Conservation (phyloP, 2,888 invertebrate species). For the Herminia tarsipennalis region DNA sequence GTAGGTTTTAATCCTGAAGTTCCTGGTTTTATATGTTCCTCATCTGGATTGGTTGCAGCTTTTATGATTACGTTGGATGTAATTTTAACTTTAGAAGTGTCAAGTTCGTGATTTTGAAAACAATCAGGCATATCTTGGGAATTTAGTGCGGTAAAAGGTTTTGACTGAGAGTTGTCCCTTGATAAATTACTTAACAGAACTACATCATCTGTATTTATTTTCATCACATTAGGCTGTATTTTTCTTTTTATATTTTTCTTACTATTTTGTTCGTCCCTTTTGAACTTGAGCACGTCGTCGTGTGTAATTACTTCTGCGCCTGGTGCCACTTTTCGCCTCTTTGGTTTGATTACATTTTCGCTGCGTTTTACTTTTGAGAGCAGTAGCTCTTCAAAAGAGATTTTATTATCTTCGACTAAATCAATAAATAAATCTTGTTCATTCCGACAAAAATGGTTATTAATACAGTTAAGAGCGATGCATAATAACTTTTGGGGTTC, state of each 20-base stretch:
- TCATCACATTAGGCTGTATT: not conserved
- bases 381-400: not conserved
- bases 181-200: not conserved
- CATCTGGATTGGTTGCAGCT: not conserved
- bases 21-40: not conserved
- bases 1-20: not conserved
- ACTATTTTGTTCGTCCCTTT: conserved; percentile 3
- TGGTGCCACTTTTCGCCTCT: conserved; percentile 16
- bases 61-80: not conserved
- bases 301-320: conserved; percentile 26
- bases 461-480: not conserved
- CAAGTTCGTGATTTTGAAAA: not conserved
- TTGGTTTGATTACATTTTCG: conserved; percentile 4
- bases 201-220: not conserved
- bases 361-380: conserved; percentile 9
- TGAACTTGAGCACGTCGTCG: conserved; percentile 14
- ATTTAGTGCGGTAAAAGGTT: not conserved
- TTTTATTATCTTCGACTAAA: not conserved
- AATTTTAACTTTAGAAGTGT: not conserved
- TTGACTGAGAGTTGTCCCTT: not conserved
- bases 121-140: not conserved
- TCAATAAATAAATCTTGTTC: not conserved
- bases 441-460: not conserved
- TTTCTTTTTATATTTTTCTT: conserved; percentile 1
- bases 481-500: not conserved